phyloP scores from a whole-genome alignment of 2,113 vertebrate species.

The Tretioscincus oriximinensis region DNA sequence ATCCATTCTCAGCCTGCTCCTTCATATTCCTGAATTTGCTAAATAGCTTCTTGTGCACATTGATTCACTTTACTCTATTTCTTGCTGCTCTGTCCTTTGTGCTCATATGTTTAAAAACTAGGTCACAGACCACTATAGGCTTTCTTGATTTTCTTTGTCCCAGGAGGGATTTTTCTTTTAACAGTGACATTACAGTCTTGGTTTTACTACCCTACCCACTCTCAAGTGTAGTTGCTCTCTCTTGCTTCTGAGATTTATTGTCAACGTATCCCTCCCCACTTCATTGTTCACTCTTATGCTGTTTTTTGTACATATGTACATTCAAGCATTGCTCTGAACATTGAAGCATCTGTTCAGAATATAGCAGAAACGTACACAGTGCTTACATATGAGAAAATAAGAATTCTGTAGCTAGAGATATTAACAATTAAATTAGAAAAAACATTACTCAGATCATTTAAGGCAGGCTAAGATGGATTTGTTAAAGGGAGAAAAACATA shows the following conservation, averaged over 20 bases:
- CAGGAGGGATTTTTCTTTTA: background rate
- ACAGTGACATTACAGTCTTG: background rate
- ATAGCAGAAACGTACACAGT: too few relatives aligned
- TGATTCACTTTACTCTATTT: background rate
- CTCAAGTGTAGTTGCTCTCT: background rate
- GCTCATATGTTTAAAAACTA: constrained; percentile 18
- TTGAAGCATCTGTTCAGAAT: too few relatives aligned
- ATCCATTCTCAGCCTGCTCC: background rate
- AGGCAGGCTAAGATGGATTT: too few relatives aligned
- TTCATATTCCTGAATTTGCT: background rate
- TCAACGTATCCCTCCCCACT: background rate
- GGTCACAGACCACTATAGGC: background rate
- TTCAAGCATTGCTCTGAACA: too few relatives aligned
- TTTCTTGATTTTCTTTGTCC: background rate
- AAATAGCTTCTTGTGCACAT: constrained; percentile 9
- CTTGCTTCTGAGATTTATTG: background rate
- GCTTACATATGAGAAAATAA: too few relatives aligned
- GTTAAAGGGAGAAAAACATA: too few relatives aligned
- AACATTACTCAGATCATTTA: too few relatives aligned
- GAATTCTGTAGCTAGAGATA: too few relatives aligned
- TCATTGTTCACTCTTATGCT: background rate
- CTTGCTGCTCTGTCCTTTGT: background rate
- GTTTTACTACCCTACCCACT: background rate
- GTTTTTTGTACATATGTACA: background rate
- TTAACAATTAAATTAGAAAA: too few relatives aligned